These are phyloP conservation scores for Danionella dracula DNA, from an alignment of 2,797 vertebrate species.

Conservation along the genomic window DNA sequence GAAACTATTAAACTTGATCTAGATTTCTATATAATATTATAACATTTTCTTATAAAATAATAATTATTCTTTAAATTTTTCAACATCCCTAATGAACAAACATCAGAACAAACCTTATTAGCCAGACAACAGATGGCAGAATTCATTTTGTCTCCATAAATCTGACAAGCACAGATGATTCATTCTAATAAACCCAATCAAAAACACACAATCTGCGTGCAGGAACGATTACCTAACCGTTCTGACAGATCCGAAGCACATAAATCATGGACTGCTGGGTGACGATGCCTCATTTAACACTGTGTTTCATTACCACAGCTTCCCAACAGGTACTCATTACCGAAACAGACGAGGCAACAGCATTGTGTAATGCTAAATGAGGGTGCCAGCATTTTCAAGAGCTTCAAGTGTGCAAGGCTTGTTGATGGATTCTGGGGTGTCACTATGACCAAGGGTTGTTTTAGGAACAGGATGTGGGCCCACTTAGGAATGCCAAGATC, in stretches of 20 bases:
- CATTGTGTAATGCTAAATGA: conserved; percentile 13
- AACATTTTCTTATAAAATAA: too few species aligned
- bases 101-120: neutral
- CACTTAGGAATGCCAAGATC: conserved; percentile 58
- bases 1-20: too few species aligned
- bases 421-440: conserved; percentile 39
- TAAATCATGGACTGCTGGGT: conserved; percentile 23
- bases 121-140: conserved; percentile 7
- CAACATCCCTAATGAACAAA: too few species aligned
- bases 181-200: conserved; percentile 23
- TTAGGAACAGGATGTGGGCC: conserved; percentile 64
- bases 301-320: conserved; percentile 1
- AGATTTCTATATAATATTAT: too few species aligned
- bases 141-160: conserved; percentile 24
- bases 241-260: conserved; percentile 3
- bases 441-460: conserved; percentile 39
- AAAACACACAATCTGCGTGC: conserved; percentile 12
- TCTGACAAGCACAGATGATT: conserved; percentile 30
- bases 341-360: conserved; percentile 8
- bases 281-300: neutral
- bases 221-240: conserved; percentile 26
- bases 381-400: conserved; percentile 15
- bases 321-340: neutral
- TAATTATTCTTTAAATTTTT: too few species aligned
- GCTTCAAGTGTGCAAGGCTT: neutral